Evolutionary conservation across 2,888 invertebrate genomes (phyloP).

Genomic region (Acrocyrtus sp.): DNA sequence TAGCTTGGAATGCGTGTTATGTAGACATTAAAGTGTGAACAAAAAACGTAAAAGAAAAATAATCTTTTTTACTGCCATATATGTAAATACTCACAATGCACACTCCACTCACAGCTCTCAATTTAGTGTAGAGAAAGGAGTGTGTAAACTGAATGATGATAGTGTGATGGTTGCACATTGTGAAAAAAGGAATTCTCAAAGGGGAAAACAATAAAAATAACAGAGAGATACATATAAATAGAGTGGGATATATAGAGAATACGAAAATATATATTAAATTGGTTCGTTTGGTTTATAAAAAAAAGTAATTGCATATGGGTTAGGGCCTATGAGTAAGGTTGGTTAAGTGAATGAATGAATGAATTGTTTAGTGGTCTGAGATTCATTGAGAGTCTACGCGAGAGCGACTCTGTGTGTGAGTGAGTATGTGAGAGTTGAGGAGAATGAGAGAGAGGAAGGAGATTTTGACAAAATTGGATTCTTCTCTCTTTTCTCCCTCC

Average conservation of each 20-base stretch:
- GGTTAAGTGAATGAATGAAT: constrained; percentile 27
- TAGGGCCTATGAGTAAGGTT: constrained; percentile 6
- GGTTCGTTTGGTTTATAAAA: too few relatives aligned
- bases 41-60: background rate
- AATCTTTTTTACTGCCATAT: background rate
- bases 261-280: too few relatives aligned
- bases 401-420: too few relatives aligned
- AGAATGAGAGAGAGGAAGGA: too few relatives aligned
- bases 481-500: constrained; percentile 4
- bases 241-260: too few relatives aligned
- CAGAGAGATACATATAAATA: too few relatives aligned
- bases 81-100: background rate
- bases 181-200: too few relatives aligned
- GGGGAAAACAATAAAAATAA: too few relatives aligned
- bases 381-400: constrained; percentile 12
- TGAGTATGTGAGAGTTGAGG: too few relatives aligned
- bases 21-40: constrained; percentile 7
- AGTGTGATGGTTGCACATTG: too few relatives aligned
- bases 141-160: too few relatives aligned
- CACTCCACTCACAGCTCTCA: background rate
- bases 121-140: background rate
- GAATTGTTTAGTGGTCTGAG: constrained; percentile 12
- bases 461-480: constrained; percentile 40
- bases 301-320: too few relatives aligned
- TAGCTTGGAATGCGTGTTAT: constrained; percentile 25